A percentile compares a stretch with the other conserved stretches of the same genome.
phyloP scores from a whole-genome alignment of 2,797 vertebrate genomes.

The Knipowitschia caucasica region DNA sequence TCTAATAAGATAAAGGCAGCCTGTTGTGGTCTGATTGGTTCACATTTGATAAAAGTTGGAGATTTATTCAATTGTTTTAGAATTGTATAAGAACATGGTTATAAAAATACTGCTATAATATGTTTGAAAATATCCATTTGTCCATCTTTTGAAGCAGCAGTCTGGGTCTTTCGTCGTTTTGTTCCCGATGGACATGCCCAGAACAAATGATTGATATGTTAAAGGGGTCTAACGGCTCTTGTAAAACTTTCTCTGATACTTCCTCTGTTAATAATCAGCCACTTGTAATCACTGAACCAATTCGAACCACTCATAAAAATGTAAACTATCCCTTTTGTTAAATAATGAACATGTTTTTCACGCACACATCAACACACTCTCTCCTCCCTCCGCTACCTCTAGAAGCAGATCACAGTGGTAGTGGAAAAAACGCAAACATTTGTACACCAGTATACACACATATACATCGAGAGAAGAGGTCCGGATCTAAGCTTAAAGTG shows the following conservation, averaged over 20 bases:
- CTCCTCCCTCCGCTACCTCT: constrained; percentile 70
- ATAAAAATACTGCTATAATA: too few species aligned
- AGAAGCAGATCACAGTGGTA: constrained; percentile 77
- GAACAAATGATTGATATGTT: too few species aligned
- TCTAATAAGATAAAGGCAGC: too few species aligned
- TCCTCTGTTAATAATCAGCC: not conserved
- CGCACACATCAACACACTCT: constrained; percentile 45
- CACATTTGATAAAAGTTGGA: too few species aligned
- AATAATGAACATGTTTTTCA: constrained; percentile 35
- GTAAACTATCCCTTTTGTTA: constrained; percentile 8
- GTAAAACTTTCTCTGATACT: too few species aligned
- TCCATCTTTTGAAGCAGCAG: not conserved
- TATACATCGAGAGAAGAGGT: constrained; percentile 50
- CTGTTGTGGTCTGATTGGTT: too few species aligned
- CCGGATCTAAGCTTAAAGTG: constrained; percentile 7
- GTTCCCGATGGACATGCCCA: too few species aligned
- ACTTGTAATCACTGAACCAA: not conserved
- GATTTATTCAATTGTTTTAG: too few species aligned
- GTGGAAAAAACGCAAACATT: constrained; percentile 71
- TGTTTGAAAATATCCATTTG: not conserved
- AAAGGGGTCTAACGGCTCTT: too few species aligned
- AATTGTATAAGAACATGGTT: too few species aligned
- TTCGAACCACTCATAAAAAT: not conserved
- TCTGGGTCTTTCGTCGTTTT: too few species aligned
- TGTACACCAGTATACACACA: constrained; percentile 75